Percentiles rank a stretch among this genome's conserved stretches.
Evolutionary conservation across 2,797 vertebrate genomes (phyloP).

Genomic region (Spea hammondii): DNA sequence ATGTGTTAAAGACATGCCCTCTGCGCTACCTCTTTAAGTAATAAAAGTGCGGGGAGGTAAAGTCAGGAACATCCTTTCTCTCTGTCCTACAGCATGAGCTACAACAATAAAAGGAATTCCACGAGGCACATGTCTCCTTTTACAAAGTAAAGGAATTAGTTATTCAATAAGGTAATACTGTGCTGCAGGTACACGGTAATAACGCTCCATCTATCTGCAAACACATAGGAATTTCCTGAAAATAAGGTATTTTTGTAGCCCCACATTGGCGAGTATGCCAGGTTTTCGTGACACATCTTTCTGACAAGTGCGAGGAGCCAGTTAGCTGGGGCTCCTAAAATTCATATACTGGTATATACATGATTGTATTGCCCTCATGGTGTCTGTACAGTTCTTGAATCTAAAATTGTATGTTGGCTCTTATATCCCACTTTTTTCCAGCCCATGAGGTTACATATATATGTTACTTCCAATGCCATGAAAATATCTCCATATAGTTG

Average conservation of each 20-base stretch:
- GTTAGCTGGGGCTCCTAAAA: too few relatives aligned
- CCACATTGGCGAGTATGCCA: too few relatives aligned
- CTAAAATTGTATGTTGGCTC: too few relatives aligned
- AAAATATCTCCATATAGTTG: too few relatives aligned
- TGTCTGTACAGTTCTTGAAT: too few relatives aligned
- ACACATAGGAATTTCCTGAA: constrained; percentile 9
- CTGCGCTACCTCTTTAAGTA: neutral
- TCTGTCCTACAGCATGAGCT: constrained; percentile 13
- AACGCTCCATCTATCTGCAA: neutral
- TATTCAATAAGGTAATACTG: neutral
- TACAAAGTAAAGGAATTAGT: neutral
- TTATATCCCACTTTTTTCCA: too few relatives aligned
- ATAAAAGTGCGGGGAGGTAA: neutral
- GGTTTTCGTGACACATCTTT: neutral
- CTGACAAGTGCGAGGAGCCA: too few relatives aligned
- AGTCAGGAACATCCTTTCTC: constrained; percentile 14
- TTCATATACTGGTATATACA: too few relatives aligned
- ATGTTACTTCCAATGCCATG: too few relatives aligned
- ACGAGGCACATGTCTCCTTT: too few relatives aligned
- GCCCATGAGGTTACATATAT: too few relatives aligned
- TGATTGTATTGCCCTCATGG: too few relatives aligned
- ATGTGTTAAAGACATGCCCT: neutral
- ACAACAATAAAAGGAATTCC: constrained; percentile 3
- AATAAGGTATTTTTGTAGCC: neutral
- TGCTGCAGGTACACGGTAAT: neutral